Base-by-base conservation (phyloP, 2,888 invertebrate species). In the Ecdyonurus torrentis region DNA sequence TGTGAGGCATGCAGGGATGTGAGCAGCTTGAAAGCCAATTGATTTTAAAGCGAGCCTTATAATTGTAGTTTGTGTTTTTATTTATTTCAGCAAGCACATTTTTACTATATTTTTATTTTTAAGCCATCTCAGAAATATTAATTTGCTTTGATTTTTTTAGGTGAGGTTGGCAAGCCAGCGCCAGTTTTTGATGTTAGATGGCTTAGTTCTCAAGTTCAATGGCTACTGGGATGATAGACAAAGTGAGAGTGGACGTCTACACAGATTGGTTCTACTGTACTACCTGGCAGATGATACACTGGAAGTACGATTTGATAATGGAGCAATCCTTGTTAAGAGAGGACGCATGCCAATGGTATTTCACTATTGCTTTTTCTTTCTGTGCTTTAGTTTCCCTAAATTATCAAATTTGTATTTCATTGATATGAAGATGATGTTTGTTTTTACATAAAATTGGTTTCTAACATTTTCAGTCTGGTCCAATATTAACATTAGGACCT, bases 141-240 rank as follows among this genome's bases (percentile, higher is more conserved):
- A n/a, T n/a, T n/a, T n/a, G n/a, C n/a, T n/a, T n/a, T n/a, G 37
- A 10, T 37, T 5, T 37, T 5, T 15, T 37, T 37, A 37, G 37
- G 15, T 37, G 5, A 15, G 37, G 5, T 15, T 37, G 37, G 7
- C 37, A 37, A 37, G 37, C 15, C 37, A 37, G 37, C 86, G 83
- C 55, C 87, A 92, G 71, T 94, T 94, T 75, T 75, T 94, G 64
- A 85, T 86, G 69, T 87, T 86, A 70, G 94, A 94, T 74, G 80
- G 86, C 37, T 75, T 77, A 65, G 79, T 83, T 1, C 74, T 85
- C 63, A 83, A 89, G 68, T 95, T 95, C 74, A 83, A 82, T 70
- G 93, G 88, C 19, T 91, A 88, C 72, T 95, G 94, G 94, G 91
- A 95, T 71, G 93, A 95, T 71, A 81, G 86, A 1, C 81, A 83